Percentiles rank a stretch among this genome's conserved stretches.
Evolutionary conservation across 1,140 invertebrate genomes (phyloP).

Genomic region (Bathynomus jamesi): DNA sequence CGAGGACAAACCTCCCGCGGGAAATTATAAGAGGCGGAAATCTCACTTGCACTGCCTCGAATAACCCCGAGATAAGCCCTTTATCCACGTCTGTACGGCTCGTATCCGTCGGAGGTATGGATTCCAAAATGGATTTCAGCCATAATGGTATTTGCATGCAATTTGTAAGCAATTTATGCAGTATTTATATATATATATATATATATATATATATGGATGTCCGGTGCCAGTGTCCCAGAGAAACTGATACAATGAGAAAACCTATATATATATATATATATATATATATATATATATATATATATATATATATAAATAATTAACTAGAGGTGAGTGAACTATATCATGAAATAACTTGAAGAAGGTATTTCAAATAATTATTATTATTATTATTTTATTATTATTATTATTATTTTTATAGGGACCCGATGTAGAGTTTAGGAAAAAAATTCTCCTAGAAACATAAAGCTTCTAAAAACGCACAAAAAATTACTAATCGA

Average conservation of each 20-base stretch:
- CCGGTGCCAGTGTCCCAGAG: too few species aligned
- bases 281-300: slow-evolving; percentile 3
- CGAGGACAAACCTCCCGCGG: not conserved
- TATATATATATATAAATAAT: not conserved
- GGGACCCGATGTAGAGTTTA: too few species aligned
- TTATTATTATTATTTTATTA: not conserved
- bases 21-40: not conserved
- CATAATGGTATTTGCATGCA: too few species aligned
- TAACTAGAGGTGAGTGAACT: not conserved
- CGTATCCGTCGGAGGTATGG: not conserved
- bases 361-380: not conserved
- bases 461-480: too few species aligned
- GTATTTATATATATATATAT: not conserved
- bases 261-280: not conserved
- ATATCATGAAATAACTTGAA: not conserved
- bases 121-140: too few species aligned
- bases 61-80: not conserved
- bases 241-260: too few species aligned
- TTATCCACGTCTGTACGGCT: not conserved
- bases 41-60: not conserved
- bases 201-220: not conserved
- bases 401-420: not conserved
- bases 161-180: not conserved
- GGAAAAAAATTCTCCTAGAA: too few species aligned
- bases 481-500: too few species aligned